These are phyloP conservation scores for Serranus cabrilla DNA, from an alignment of 2,797 vertebrate genomes.

Conservation along the genomic window DNA sequence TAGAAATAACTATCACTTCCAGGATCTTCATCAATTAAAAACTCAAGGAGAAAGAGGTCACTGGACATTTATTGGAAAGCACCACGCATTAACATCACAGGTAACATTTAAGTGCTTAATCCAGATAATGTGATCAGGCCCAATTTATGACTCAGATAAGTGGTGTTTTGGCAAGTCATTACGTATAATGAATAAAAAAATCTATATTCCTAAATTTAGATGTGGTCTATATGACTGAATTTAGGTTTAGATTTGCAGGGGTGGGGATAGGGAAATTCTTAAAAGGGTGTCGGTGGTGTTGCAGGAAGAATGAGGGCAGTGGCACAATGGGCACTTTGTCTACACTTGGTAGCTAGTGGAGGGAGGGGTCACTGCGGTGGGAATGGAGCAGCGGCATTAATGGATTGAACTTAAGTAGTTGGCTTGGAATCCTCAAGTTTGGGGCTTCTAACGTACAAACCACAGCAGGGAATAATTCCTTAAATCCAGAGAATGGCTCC, in stretches of 20 bases:
- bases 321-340: slow-evolving; percentile 84
- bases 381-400: slow-evolving; percentile 66
- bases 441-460: slow-evolving; percentile 29
- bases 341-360: slow-evolving; percentile 47
- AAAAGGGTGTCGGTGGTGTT: slow-evolving; percentile 63
- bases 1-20: background rate
- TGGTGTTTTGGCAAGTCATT: slow-evolving; percentile 62
- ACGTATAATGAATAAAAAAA: slow-evolving; percentile 43
- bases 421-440: slow-evolving; percentile 55
- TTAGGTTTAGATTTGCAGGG: slow-evolving; percentile 29
- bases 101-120: slow-evolving; percentile 54
- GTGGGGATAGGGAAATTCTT: slow-evolving; percentile 64
- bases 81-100: slow-evolving; percentile 43
- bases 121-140: slow-evolving; percentile 62
- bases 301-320: slow-evolving; percentile 76
- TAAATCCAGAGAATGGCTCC: slow-evolving; percentile 7
- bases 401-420: slow-evolving; percentile 64
- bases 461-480: slow-evolving; percentile 21
- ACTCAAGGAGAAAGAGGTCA: slow-evolving; percentile 64
- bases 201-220: slow-evolving; percentile 39
- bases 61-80: slow-evolving; percentile 40
- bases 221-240: slow-evolving; percentile 25
- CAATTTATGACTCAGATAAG: slow-evolving; percentile 63
- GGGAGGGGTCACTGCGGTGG: slow-evolving; percentile 59
- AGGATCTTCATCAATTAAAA: slow-evolving; percentile 21